Percentiles rank a stretch among this genome's conserved stretches.
phyloP scores from a whole-genome alignment of 2,888 invertebrate species.

The Caenorhabditis zanzibari region DNA sequence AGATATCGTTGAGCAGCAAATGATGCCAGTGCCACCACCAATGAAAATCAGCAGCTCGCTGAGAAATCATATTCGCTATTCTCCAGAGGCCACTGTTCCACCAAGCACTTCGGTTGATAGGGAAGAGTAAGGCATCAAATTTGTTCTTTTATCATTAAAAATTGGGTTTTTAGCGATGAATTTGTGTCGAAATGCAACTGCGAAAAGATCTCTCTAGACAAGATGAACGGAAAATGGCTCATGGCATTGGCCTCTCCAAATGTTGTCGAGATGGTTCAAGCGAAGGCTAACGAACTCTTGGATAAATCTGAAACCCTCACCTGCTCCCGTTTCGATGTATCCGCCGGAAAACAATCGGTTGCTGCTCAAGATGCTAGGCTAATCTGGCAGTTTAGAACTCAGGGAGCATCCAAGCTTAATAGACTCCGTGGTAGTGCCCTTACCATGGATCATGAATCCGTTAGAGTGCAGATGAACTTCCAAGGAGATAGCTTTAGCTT shows the following conservation, averaged over 20 bases:
- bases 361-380: conserved; percentile 67
- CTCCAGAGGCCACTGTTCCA: conserved; percentile 56
- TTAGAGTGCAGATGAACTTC: conserved; percentile 66
- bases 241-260: conserved; percentile 66
- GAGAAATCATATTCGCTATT: conserved; percentile 60
- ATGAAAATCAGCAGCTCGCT: conserved; percentile 59
- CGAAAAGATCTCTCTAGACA: conserved; percentile 57
- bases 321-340: conserved; percentile 67
- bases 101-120: conserved; percentile 60
- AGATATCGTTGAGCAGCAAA: conserved; percentile 59
- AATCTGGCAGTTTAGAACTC: conserved; percentile 65
- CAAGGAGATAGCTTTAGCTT: conserved; percentile 68
- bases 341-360: conserved; percentile 63
- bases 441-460: conserved; percentile 62
- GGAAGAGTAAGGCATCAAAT: conserved; percentile 43
- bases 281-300: conserved; percentile 47
- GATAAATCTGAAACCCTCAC: conserved; percentile 44
- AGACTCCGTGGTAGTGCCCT: conserved; percentile 68
- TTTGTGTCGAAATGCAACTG: conserved; percentile 60
- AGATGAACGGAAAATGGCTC: conserved; percentile 67
- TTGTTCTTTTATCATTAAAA: too few species aligned
- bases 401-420: conserved; percentile 45
- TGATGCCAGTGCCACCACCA: conserved; percentile 59
- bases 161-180: conserved; percentile 65
- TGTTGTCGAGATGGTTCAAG: conserved; percentile 48